These are phyloP conservation scores for Polypedilum vanderplanki DNA, from an alignment of 1,140 invertebrate genomes.

Conservation along the genomic window DNA sequence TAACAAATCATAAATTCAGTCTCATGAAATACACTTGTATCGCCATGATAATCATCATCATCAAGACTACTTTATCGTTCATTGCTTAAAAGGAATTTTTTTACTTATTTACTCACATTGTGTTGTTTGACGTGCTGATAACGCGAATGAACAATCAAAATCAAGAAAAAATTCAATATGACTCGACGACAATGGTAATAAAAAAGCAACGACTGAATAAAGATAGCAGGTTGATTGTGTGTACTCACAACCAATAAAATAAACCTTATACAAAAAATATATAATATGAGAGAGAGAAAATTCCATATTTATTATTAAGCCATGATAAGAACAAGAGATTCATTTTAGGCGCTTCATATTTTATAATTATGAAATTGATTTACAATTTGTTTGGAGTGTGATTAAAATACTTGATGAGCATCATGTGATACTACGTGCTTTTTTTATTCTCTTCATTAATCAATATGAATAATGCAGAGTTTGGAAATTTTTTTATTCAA, in stretches of 20 bases:
- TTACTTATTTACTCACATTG: neutral
- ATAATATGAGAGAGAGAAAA: too few relatives aligned
- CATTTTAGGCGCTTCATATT: neutral
- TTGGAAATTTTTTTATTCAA: too few relatives aligned
- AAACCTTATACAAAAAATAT: neutral
- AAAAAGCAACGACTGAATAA: too few relatives aligned
- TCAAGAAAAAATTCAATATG: neutral
- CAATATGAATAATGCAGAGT: too few relatives aligned
- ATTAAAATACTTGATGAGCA: neutral
- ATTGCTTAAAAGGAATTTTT: neutral
- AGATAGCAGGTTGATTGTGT: constrained; percentile 6
- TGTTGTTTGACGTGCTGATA: neutral
- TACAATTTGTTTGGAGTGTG: constrained; percentile 13
- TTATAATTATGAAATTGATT: neutral
- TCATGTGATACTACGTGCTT: too few relatives aligned
- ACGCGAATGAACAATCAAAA: neutral
- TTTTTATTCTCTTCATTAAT: too few relatives aligned
- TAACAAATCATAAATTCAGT: constrained; percentile 7
- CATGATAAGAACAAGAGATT: neutral
- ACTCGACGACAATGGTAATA: too few relatives aligned
- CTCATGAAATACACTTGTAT: neutral
- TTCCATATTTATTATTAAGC: neutral
- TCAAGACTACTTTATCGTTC: constrained; percentile 10
- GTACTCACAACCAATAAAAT: constrained; percentile 4
- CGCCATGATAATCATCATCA: neutral